phyloP scores from a whole-genome alignment of 2,797 vertebrate species.

The Takifugu ocellatus region DNA sequence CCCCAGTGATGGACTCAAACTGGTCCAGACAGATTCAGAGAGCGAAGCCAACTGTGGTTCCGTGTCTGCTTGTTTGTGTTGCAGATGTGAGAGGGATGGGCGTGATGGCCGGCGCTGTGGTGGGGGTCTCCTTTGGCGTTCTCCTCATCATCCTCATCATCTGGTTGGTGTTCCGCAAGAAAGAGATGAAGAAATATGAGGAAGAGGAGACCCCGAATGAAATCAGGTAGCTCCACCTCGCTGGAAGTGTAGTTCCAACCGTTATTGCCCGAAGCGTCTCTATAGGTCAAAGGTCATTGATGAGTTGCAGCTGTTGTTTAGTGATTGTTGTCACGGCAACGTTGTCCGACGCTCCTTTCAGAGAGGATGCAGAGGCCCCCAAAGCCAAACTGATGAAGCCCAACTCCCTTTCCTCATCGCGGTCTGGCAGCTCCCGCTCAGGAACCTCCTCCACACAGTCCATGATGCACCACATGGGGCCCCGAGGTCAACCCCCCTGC shows the following conservation, averaged over 20 bases:
- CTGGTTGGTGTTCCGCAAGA: slow-evolving; percentile 89
- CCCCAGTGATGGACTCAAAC: no score
- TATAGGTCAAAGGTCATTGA: no score
- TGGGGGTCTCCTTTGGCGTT: slow-evolving; percentile 83
- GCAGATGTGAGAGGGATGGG: slow-evolving; percentile 84
- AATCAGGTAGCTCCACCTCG: slow-evolving; percentile 80
- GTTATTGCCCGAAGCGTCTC: no score
- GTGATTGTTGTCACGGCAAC: no score
- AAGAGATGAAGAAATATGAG: slow-evolving; percentile 94
- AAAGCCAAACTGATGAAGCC: slow-evolving; percentile 96
- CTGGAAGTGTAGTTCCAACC: no score
- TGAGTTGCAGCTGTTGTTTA: no score
- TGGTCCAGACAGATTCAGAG: no score
- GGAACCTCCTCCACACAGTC: slow-evolving; percentile 95
- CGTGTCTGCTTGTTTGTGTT: slow-evolving; percentile 17
- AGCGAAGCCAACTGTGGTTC: not conserved
- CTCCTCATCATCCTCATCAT: slow-evolving; percentile 84
- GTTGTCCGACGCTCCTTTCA: slow-evolving; percentile 47
- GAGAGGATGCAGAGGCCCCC: slow-evolving; percentile 95
- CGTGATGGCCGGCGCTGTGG: slow-evolving; percentile 81
- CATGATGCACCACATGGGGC: slow-evolving; percentile 90
- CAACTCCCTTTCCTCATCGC: slow-evolving; percentile 90
- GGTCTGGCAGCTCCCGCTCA: slow-evolving; percentile 89
- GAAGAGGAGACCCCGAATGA: slow-evolving; percentile 97
- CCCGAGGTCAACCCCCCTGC: slow-evolving; percentile 87